These are phyloP conservation scores for Piaya cayana DNA, from an alignment of 2,113 vertebrate genomes.

Conservation along the genomic window DNA sequence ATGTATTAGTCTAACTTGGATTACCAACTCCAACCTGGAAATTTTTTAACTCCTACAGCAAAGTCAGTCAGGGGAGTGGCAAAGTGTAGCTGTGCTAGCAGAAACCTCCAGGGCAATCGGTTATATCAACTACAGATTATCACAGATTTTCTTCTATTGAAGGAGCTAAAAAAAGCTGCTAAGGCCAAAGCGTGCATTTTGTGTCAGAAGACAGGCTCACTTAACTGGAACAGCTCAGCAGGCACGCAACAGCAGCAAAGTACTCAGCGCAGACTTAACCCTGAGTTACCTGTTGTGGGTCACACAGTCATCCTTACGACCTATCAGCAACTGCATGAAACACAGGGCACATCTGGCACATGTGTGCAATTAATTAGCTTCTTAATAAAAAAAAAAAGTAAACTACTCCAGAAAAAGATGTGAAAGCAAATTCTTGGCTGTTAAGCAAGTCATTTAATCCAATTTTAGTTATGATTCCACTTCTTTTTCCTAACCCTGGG, in stretches of 20 bases:
- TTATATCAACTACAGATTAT: not conserved
- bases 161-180: not conserved
- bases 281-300: not conserved
- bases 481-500: not conserved
- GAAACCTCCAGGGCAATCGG: not conserved
- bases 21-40: not conserved
- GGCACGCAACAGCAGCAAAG: not conserved
- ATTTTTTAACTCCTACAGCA: not conserved
- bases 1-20: not conserved
- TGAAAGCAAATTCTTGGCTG: not conserved
- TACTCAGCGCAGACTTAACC: not conserved
- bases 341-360: rapidly evolving
- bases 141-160: not conserved
- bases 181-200: not conserved
- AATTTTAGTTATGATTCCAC: not conserved
- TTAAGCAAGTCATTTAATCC: not conserved
- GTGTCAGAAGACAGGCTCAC: not conserved
- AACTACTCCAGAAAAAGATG: not conserved
- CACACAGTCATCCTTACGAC: not conserved
- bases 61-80: not conserved
- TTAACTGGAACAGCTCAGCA: not conserved
- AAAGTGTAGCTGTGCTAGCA: not conserved
- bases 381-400: not conserved
- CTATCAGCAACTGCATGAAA: not conserved
- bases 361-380: not conserved